Percentiles rank a stretch among this genome's conserved stretches.
Conservation (phyloP, 2,113 vertebrate species). For the Callithrix jacchus region DNA sequence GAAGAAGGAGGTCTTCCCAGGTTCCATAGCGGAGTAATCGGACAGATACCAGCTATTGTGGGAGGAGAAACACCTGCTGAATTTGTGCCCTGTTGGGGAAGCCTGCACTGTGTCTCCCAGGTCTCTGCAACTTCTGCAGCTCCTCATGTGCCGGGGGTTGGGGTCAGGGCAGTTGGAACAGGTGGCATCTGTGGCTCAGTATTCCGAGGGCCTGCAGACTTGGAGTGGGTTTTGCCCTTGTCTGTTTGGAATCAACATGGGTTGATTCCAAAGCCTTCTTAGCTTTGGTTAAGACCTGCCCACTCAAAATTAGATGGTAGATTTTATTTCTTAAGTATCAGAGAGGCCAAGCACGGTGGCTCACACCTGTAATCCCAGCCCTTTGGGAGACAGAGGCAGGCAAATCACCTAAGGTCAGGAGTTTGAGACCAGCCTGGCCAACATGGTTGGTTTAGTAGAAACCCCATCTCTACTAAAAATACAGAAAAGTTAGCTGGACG, state of each 20-base stretch:
- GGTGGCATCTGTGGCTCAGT: background rate
- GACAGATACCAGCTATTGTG: too few species aligned
- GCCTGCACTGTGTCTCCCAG: too few species aligned
- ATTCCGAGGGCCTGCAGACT: background rate
- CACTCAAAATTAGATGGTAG: fast-evolving
- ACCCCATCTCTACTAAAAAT: too few species aligned
- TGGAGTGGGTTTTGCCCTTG: too few species aligned
- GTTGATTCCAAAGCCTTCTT: background rate
- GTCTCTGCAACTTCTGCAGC: background rate
- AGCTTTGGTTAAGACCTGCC: background rate
- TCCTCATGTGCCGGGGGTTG: fast-evolving
- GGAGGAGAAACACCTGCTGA: background rate
- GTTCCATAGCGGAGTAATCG: fast-evolving
- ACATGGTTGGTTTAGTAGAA: too few species aligned
- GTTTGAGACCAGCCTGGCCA: too few species aligned
- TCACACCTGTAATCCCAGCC: too few species aligned
- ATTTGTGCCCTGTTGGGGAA: background rate
- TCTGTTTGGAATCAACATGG: fast-evolving
- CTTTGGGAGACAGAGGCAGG: too few species aligned
- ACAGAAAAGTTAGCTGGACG: too few species aligned
- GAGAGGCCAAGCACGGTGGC: too few species aligned
- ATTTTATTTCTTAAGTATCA: background rate
- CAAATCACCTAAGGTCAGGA: too few species aligned
- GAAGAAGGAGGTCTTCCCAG: background rate
- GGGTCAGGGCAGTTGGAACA: fast-evolving